Conservation (phyloP, 2,113 vertebrate genomes). For the Spheniscus mendiculus region DNA sequence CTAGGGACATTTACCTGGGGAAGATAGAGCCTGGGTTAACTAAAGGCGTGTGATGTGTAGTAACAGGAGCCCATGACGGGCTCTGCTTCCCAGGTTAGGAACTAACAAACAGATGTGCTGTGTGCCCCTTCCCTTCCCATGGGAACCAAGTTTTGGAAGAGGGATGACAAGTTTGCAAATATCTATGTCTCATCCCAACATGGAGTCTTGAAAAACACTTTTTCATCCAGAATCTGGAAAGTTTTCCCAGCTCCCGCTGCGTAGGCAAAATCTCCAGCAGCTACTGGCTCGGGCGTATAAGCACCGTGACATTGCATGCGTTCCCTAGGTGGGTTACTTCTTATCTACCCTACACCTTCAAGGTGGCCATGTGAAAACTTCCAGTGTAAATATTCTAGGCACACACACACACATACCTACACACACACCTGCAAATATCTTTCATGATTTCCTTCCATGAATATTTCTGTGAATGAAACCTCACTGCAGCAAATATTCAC, state of each 20-base stretch:
- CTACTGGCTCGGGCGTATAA: not conserved
- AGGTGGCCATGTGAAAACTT: not conserved
- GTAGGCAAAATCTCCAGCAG: not conserved
- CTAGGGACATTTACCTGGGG: not conserved
- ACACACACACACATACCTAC: too few relatives aligned
- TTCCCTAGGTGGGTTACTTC: not conserved
- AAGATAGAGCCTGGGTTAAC: not conserved
- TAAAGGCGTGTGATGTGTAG: not conserved
- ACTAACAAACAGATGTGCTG: not conserved
- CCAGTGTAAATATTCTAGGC: not conserved
- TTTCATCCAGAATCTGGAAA: not conserved
- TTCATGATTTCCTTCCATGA: not conserved
- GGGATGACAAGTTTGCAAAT: not conserved
- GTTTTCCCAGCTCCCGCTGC: not conserved
- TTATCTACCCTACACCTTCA: not conserved
- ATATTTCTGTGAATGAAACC: not conserved
- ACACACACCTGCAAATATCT: not conserved
- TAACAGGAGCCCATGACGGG: not conserved
- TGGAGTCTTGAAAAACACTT: not conserved
- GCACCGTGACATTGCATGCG: fast-evolving
- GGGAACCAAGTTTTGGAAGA: not conserved
- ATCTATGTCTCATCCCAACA: not conserved
- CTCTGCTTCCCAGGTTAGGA: not conserved
- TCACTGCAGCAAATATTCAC: not conserved
- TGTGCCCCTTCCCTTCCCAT: not conserved